Conservation (phyloP, 1,140 invertebrate genomes). For the Amphibalanus amphitrite region DNA sequence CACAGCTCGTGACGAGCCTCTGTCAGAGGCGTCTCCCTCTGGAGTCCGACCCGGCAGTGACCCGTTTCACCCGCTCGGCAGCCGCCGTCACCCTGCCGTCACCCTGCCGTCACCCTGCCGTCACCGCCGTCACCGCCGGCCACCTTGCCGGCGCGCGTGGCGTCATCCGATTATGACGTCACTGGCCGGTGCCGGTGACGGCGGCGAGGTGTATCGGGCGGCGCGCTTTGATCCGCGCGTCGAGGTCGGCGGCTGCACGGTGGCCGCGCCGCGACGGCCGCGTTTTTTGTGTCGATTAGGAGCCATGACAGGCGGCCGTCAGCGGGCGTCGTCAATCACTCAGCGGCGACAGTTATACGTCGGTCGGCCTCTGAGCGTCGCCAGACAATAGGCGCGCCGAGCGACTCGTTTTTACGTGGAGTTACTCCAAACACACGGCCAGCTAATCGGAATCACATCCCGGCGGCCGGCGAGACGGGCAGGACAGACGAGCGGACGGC, state of each 20-base stretch:
- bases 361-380: background rate
- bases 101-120: background rate
- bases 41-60: too few relatives aligned
- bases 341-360: background rate
- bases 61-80: too few relatives aligned
- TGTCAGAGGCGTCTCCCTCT: too few relatives aligned
- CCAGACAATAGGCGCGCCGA: background rate
- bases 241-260: background rate
- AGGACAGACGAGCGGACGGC: too few relatives aligned
- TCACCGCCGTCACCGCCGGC: too few relatives aligned
- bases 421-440: background rate
- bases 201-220: background rate
- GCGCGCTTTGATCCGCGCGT: background rate
- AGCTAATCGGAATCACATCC: background rate
- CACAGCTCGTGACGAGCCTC: too few relatives aligned
- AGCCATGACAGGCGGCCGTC: background rate
- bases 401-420: background rate
- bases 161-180: conserved; percentile 1
- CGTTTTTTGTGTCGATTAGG: background rate
- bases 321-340: background rate
- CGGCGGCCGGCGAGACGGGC: too few relatives aligned
- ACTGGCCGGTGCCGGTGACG: background rate
- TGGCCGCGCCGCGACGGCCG: background rate
- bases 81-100: too few relatives aligned
- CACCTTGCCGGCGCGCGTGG: background rate